A percentile compares a stretch with the other conserved stretches of the same genome.
phyloP scores from a whole-genome alignment of 2,797 vertebrate species.

The Hozukius guyotensis region DNA sequence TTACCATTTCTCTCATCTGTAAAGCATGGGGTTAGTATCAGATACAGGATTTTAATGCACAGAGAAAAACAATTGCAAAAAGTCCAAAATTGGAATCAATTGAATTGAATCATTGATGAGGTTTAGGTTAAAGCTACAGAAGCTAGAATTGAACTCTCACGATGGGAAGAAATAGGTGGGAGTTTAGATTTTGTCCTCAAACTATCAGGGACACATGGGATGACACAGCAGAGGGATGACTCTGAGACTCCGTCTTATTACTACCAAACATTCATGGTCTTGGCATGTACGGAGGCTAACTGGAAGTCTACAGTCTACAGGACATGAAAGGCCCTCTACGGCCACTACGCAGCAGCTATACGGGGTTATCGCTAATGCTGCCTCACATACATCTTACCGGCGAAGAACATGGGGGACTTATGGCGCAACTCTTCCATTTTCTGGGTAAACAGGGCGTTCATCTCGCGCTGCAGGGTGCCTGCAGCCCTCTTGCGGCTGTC shows the following conservation, averaged over 20 bases:
- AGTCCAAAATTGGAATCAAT: not conserved
- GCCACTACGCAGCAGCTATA: conserved; percentile 25
- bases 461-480: conserved; percentile 95
- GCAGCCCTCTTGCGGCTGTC: conserved; percentile 87
- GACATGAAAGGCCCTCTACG: not conserved
- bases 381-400: conserved; percentile 88
- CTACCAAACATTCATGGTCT: not conserved
- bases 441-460: conserved; percentile 95
- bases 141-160: not conserved
- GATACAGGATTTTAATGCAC: conserved; percentile 8
- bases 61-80: not conserved
- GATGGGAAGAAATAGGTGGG: not conserved
- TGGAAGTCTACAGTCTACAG: not conserved
- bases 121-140: not conserved
- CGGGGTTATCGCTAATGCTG: not conserved
- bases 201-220: not conserved
- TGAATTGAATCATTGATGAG: not conserved
- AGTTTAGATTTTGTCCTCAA: not conserved
- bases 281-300: not conserved
- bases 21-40: conserved; percentile 10
- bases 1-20: conserved; percentile 76
- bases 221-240: not conserved
- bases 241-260: not conserved
- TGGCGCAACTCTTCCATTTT: conserved; percentile 97
- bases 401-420: conserved; percentile 93